Base-by-base conservation (phyloP, 2,113 vertebrate species). In the Corydoras maculifer region DNA sequence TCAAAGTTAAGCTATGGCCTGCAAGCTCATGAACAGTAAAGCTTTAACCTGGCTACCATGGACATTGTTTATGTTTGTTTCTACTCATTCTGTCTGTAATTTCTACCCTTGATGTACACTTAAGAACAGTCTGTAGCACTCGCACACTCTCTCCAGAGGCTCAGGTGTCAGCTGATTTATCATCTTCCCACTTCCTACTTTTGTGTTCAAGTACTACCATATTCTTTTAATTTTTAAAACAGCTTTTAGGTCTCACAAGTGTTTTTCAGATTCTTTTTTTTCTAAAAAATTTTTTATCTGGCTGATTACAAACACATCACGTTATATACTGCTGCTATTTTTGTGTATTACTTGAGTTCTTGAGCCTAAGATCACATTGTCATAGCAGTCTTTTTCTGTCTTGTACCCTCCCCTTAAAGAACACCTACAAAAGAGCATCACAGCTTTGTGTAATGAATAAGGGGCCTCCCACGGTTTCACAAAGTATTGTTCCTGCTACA, bases 401-500 rank as follows among this genome's bases (percentile, higher is more conserved):
- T 82, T 79, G 74, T 79, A 78, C 9, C 58, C 57, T 61, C 68
- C 62, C 77, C 78, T 75, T 49, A 59, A 51, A 31, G 75, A 80
- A 72, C 77, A 67, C 70, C 78, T 69, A 87, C 84, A 86, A 87
- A 84, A 73, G 77, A 80, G 55, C 70, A 67, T 72, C 81, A 65
- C 75, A 3, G 69, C 63, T 68, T 8, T 6, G 77, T n/a, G 66
- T 74, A 25, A 77, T 84, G 82, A 87, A 86, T 75, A 69, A 80
- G 73, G 62, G 72, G 80, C 84, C 79, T 84, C 85, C 85, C 84
- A 76, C 85, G 62, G 79, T 81, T 79, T 81, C 77, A 82, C 80
- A 58, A 70, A 58, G 30, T 60, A 83, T 88, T 87, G 85, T 87
- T 65, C 81, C 81, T 53, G 75, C 48, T 59, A 65, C 82, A 84